phyloP scores from a whole-genome alignment of 2,113 vertebrate genomes.

The Felis chaus region DNA sequence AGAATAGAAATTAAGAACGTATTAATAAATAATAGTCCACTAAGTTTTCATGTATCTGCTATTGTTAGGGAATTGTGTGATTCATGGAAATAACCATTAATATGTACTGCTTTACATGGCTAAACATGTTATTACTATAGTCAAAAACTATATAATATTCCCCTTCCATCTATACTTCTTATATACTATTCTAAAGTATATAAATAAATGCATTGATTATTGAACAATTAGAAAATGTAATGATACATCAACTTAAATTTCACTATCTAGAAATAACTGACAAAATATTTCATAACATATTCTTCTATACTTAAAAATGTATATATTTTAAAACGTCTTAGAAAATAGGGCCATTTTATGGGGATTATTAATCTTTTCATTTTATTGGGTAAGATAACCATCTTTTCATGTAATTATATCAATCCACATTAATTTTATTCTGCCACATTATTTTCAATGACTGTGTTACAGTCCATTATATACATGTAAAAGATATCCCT shows the following conservation, averaged over 20 bases:
- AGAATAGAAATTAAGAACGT: background rate
- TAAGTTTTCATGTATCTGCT: background rate
- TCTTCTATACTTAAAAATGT: background rate
- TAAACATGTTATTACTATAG: background rate
- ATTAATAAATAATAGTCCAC: background rate
- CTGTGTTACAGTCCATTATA: background rate
- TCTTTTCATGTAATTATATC: background rate
- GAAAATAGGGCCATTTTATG: background rate
- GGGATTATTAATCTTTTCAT: background rate
- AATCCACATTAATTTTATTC: background rate
- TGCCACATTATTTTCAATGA: background rate
- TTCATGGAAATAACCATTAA: background rate
- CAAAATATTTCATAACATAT: background rate
- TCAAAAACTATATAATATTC: background rate
- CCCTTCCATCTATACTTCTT: background rate
- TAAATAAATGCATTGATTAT: background rate
- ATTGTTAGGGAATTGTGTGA: background rate
- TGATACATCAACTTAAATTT: background rate
- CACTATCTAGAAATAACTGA: background rate
- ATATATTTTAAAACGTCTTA: background rate
- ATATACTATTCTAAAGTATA: background rate
- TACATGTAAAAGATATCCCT: background rate
- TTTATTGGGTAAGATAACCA: background rate
- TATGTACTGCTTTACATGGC: background rate
- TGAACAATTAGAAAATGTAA: background rate